Base-by-base conservation (phyloP, 2,113 vertebrate species). In the Gallinago jamesoni region DNA sequence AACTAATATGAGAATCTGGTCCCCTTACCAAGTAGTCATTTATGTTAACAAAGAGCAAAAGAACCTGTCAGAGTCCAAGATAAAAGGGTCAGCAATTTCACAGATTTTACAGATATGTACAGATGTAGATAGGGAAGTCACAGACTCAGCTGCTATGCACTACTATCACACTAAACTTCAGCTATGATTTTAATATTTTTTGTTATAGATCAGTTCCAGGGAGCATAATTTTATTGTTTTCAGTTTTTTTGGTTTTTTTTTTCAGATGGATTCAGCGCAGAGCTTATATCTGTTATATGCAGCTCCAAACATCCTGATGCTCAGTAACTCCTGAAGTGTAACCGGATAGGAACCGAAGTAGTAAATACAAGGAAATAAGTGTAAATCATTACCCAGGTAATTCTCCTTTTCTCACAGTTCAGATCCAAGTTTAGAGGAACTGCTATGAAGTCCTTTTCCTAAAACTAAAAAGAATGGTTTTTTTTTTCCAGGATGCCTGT, bases 361-460 rank as follows among this genome's bases (percentile, higher is more conserved):
- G 16, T 55, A 90, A 93, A 63, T 53, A 39, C 18, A 74, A 6
- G 4, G 27, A 82, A 67, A 66, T n/a, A 31, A 59, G 27, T 60
- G 88, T 67, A 69, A 90, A 59, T 76, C 22, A 30, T 17, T 90
- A 75, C 48, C 50, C 25, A 70, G 59, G n/a, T 91, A 67, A 93
- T 83, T 80, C 23, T 94, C 23, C 47, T 87, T 23, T 93, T 75
- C 52, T 95, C 82, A 60, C 35, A 76, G 48, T 86, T 93, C 37
- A 87, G 77, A 69, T 27, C 20, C 47, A 66, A 37, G 48, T 41
- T 80, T 91, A 75, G 74, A 97, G 66, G 37, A 97, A 85, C 89
- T 84, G 39, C 74, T 90, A 4, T 64, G 53, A 84, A 89, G 64
- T 37, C 43, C 50, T 83, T 69, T 84, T 20, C 53, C 74, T 89